Base-by-base conservation (phyloP, 2,797 vertebrate genomes). In the Rhinichthys osculus region DNA sequence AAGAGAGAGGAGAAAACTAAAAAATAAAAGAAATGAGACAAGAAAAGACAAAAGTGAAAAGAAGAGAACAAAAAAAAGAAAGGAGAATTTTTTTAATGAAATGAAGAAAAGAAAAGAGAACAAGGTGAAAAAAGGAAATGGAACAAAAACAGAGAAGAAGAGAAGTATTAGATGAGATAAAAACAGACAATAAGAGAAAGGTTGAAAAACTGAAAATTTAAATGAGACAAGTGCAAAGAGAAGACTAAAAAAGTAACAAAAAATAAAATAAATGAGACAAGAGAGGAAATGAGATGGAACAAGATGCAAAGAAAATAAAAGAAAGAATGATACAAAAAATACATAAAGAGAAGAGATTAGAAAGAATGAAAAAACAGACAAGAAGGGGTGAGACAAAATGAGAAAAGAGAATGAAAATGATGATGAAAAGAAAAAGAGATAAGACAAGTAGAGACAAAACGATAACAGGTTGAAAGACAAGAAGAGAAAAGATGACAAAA, bases 401-500 rank as follows among this genome's bases (percentile, higher is more conserved):
- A 35, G 42, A 82, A 40, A n/a, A 73, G 76, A 73, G 80, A 50
- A 50, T 50, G 47, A 50, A 50, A 50, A 50, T 50, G 5, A 50
- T 50, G 11, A 38, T 40, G 21, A 59, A 77, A 30, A 62, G 52
- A 78, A n/a, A 70, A 64, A 30, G 2, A 10, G 1, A 77, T 14
- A 40, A 6, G 35, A 44, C 35, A n/a, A 78, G 16, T 19, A 66
- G 30, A 30, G 1, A 80, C 27, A 50, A 73, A 73, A 42, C 3
- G 1, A 73, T n/a, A 44, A 7, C 11, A 73, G 40, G 30, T 17
- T 66, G 14, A 33, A 3, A 42, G 62, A 50, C n/a, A 47, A 67
- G 42, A 50, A 71, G 21, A 38, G 67, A 35, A 85, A 72, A 54
- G 33, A 73, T 27, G 11, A 59, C 7, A 80, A 4, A 76, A 42